Percentiles rank a stretch among this genome's conserved stretches.
phyloP scores from a whole-genome alignment of 2,797 vertebrate genomes.

The Smutsia temminckii region DNA sequence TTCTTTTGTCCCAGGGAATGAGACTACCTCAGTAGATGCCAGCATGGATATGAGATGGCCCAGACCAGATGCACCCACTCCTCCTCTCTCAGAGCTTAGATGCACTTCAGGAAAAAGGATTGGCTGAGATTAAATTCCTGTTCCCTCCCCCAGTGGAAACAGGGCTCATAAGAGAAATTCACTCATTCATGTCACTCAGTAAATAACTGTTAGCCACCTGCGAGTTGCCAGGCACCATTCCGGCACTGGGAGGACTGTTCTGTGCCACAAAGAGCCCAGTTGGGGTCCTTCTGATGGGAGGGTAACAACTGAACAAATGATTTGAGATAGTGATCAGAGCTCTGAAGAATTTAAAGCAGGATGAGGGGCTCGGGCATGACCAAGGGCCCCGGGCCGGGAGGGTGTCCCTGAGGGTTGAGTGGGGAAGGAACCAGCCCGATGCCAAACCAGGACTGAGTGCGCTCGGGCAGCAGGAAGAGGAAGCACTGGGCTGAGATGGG shows the following conservation, averaged over 20 bases:
- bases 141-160: neutral
- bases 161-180: neutral
- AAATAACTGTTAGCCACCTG: neutral
- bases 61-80: neutral
- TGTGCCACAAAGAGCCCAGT: neutral
- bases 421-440: neutral
- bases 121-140: neutral
- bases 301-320: neutral
- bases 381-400: rapidly evolving
- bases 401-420: neutral
- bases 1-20: neutral
- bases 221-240: neutral
- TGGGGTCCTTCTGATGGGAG: neutral
- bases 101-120: neutral
- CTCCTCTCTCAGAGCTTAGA: neutral
- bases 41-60: neutral
- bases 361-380: neutral
- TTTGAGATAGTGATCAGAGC: neutral
- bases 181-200: neutral
- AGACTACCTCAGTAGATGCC: neutral
- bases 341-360: neutral
- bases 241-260: neutral
- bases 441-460: neutral
- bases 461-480: neutral
- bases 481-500: neutral